phyloP scores from a whole-genome alignment of 2,888 invertebrate genomes.

The Drosophila melanosoma region DNA sequence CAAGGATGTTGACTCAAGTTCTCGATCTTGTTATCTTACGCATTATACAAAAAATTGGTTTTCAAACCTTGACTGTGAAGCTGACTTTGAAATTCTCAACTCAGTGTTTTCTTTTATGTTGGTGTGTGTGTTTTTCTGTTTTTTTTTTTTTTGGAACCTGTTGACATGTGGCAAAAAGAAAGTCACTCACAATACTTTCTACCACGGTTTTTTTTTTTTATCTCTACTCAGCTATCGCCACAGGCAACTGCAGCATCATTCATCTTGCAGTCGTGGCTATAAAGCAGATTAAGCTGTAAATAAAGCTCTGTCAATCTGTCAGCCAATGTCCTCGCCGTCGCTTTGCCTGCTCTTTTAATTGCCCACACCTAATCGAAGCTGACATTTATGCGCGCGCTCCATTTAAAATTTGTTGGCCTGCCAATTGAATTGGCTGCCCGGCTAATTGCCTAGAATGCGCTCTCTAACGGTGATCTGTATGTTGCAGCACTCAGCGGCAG shows the following conservation, averaged over 20 bases:
- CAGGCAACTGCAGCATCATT: slow-evolving; percentile 63
- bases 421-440: slow-evolving; percentile 46
- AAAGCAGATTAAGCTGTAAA: slow-evolving; percentile 77
- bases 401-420: slow-evolving; percentile 62
- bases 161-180: slow-evolving; percentile 62
- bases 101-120: neutral
- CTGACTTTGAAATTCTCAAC: slow-evolving; percentile 38
- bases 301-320: slow-evolving; percentile 72
- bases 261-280: slow-evolving; percentile 64
- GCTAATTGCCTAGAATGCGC: slow-evolving; percentile 73
- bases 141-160: slow-evolving; percentile 22
- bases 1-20: neutral
- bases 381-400: slow-evolving; percentile 80
- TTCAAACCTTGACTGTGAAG: slow-evolving; percentile 25
- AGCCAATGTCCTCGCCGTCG: slow-evolving; percentile 39
- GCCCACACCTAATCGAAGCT: slow-evolving; percentile 70
- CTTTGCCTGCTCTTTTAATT: slow-evolving; percentile 64
- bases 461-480: slow-evolving; percentile 58
- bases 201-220: slow-evolving; percentile 38
- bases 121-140: neutral
- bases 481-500: slow-evolving; percentile 4
- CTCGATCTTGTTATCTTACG: neutral
- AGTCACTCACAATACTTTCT: slow-evolving; percentile 72
- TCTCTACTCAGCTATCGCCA: slow-evolving; percentile 66
- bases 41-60: neutral